Evolutionary conservation across 2,113 vertebrate genomes (phyloP).

Genomic region (Holacanthus passer): DNA sequence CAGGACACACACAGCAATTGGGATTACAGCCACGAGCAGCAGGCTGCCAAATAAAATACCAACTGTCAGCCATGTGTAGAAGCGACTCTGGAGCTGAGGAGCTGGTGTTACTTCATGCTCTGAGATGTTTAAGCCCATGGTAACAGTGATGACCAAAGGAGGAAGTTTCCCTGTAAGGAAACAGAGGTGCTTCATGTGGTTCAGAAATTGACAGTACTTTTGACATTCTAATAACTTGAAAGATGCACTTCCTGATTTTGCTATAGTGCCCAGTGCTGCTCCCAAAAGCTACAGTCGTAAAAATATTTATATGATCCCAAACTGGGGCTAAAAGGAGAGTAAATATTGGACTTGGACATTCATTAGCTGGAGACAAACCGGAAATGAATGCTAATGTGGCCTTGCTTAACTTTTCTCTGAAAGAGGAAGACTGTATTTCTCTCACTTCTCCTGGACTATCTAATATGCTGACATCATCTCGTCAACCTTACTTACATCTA

Average conservation of each 20-base stretch:
- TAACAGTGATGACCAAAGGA: conserved; percentile 23
- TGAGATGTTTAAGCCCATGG: not conserved
- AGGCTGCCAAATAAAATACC: conserved; percentile 46
- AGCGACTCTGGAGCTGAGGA: not conserved
- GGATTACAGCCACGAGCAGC: conserved; percentile 53
- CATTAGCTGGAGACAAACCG: too few species aligned
- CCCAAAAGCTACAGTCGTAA: not conserved
- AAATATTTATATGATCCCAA: not conserved
- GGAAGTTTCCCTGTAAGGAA: conserved; percentile 65
- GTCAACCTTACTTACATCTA: conserved; percentile 50
- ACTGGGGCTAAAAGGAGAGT: not conserved
- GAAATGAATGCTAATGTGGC: too few species aligned
- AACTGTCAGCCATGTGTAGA: conserved; percentile 10
- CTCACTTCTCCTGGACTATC: not conserved
- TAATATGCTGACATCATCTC: not conserved
- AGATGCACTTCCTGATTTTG: not conserved
- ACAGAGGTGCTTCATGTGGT: not conserved
- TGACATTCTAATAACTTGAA: not conserved
- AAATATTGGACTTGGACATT: not conserved
- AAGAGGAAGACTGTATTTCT: not conserved
- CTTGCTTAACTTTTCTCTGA: too few species aligned
- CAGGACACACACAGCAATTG: conserved; percentile 6
- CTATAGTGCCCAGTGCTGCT: too few species aligned
- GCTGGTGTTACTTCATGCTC: not conserved
- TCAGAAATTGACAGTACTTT: not conserved